Conservation (phyloP, 2,113 vertebrate species). For the Spermophilus dauricus region DNA sequence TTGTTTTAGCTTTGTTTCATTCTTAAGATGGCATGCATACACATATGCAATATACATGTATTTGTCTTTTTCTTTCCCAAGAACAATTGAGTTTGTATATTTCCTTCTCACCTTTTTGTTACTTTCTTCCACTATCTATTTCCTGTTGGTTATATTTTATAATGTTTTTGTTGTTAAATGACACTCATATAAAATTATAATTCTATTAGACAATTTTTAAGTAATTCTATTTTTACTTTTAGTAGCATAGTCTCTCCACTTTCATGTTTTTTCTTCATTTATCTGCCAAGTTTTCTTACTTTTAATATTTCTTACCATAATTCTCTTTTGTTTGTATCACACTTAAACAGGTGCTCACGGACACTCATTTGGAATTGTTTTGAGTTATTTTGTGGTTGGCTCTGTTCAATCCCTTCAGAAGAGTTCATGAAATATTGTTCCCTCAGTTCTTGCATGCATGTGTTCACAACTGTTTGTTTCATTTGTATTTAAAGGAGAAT, state of each 20-base stretch:
- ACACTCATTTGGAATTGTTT: neutral
- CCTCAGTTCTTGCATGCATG: neutral
- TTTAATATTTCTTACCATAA: constrained; percentile 2
- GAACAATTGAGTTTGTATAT: neutral
- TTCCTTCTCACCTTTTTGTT: neutral
- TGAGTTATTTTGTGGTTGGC: neutral
- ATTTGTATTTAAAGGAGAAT: constrained; percentile 26
- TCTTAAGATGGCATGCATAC: neutral
- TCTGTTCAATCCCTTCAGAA: neutral
- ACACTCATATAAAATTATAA: neutral
- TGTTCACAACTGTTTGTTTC: neutral
- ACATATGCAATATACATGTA: neutral
- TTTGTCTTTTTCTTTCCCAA: neutral
- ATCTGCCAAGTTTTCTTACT: neutral
- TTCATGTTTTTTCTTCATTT: neutral
- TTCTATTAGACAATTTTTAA: neutral
- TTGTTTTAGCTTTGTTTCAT: neutral
- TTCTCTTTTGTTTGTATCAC: neutral
- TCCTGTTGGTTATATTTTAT: neutral
- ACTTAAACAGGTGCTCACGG: neutral
- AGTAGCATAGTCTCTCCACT: neutral
- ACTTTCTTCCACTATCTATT: neutral
- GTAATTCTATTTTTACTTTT: constrained; percentile 38
- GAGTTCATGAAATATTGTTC: neutral
- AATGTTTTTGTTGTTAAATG: neutral